These are phyloP conservation scores for Ochropleura plecta DNA, from an alignment of 2,888 invertebrate genomes.

Conservation along the genomic window DNA sequence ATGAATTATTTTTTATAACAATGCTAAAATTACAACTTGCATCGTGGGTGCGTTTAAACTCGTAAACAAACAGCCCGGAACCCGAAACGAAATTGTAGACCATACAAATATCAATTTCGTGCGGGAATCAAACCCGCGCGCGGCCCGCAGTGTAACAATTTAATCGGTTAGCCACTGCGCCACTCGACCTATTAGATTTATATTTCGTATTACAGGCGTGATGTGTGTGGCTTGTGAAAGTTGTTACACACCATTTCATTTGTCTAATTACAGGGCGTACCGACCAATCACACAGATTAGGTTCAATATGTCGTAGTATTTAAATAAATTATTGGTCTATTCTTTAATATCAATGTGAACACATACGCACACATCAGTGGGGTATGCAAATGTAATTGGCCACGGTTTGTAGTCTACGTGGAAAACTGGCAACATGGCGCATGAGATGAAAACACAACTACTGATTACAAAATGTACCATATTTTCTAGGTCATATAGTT, in stretches of 20 bases:
- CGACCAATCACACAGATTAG: slow-evolving; percentile 1
- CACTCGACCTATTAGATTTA: no score
- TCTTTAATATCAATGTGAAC: slow-evolving; percentile 16
- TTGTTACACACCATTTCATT: not conserved
- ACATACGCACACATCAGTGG: slow-evolving; percentile 16
- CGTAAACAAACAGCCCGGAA: no score
- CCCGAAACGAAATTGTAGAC: no score
- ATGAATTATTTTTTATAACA: not conserved
- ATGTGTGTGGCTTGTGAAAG: no score
- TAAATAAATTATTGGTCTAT: slow-evolving; percentile 15
- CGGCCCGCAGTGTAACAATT: no score
- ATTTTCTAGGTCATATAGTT: no score
- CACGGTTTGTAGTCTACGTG: slow-evolving; percentile 10
- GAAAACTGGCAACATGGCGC: slow-evolving; percentile 1
- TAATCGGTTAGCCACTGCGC: no score
- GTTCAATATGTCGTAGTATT: slow-evolving; percentile 4
- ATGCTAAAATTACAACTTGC: not conserved
- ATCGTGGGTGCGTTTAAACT: no score
- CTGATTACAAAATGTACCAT: slow-evolving; percentile 12
- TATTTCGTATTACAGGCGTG: no score
- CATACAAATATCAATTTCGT: no score
- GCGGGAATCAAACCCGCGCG: no score
- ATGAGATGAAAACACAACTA: not conserved
- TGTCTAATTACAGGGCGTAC: slow-evolving; percentile 15
- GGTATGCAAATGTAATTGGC: slow-evolving; percentile 59